Base-by-base conservation (phyloP, 2,888 invertebrate genomes). In the Aromia moschata region DNA sequence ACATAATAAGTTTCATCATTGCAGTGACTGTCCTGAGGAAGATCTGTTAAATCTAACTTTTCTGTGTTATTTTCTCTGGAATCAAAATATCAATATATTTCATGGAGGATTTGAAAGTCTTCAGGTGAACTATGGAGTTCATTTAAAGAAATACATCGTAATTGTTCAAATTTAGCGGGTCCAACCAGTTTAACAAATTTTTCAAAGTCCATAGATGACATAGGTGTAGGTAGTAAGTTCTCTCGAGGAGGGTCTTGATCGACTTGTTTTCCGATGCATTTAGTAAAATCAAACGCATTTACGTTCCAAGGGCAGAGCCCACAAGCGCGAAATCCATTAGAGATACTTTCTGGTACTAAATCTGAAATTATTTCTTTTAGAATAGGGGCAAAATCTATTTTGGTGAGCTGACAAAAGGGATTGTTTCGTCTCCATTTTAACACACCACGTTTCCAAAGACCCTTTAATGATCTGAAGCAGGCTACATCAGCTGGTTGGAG, bases 401-500 rank as follows among this genome's bases (percentile, higher is more conserved):
- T 38, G 15, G 38, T 38, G 10, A 38, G 38, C 15, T 38, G 38
- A 10, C 38, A 38, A 40, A 64, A 59, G 2, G 68, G 68, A 55
- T 69, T 64, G 16, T 62, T 51, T 36, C 67, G 20, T 47, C 57
- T 63, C 58, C 65, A 71, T 17, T 70, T 54, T 10, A 67, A 49
- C 16, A 68, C 64, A 2, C 59, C 65, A 3, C 58, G 61, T 46
- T 68, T 71, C 68, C 68, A 70, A 15, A 56, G 58, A 11, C 52
- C 62, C 44, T 70, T 73, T 4, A 69, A 30, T 1, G 67, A 67
- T 31, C 69, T 71, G 52, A 70, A 68, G 1, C 62, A 62, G 7
- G 71, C 44, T 10, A 74, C 70, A 45, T 74, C 72, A 3, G 65
- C 65, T 10, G 72, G 74, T 55, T 73, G 69, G 7, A 72, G 54